Percentiles rank a stretch among this genome's conserved stretches.
Evolutionary conservation across 2,797 vertebrate species (phyloP).

Genomic region (Crocodylus rhombifer): DNA sequence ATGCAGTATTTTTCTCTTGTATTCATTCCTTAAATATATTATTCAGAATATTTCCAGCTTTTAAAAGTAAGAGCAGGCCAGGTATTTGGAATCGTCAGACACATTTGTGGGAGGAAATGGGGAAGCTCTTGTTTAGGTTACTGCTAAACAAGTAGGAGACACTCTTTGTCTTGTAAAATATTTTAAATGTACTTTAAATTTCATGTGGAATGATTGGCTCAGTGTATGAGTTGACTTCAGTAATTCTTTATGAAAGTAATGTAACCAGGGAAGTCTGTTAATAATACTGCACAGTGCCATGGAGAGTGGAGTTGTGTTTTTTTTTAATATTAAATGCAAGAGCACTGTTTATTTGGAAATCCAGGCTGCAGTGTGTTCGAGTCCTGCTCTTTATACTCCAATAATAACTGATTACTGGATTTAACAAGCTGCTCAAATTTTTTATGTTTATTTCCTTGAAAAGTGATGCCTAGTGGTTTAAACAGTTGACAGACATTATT

Average conservation of each 20-base stretch:
- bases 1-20: not conserved
- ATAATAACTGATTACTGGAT: not conserved
- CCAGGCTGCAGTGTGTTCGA: no score
- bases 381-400: no score
- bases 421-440: not conserved
- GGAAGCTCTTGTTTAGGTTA: not conserved
- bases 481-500: not conserved
- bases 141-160: not conserved
- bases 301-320: not conserved
- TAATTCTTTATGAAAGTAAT: not conserved
- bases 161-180: conserved; percentile 7
- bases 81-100: not conserved
- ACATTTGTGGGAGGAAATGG: not conserved
- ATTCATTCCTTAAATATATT: not conserved
- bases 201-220: not conserved
- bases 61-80: not conserved
- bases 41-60: conserved; percentile 24
- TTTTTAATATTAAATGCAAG: not conserved
- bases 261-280: not conserved
- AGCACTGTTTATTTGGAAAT: not conserved
- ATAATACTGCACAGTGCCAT: not conserved
- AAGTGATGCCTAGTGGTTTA: not conserved
- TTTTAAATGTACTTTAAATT: conserved; percentile 29
- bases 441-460: not conserved
- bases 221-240: not conserved